Evolutionary conservation across 1,140 invertebrate species (phyloP).

Genomic region (Listronotus bonariensis): DNA sequence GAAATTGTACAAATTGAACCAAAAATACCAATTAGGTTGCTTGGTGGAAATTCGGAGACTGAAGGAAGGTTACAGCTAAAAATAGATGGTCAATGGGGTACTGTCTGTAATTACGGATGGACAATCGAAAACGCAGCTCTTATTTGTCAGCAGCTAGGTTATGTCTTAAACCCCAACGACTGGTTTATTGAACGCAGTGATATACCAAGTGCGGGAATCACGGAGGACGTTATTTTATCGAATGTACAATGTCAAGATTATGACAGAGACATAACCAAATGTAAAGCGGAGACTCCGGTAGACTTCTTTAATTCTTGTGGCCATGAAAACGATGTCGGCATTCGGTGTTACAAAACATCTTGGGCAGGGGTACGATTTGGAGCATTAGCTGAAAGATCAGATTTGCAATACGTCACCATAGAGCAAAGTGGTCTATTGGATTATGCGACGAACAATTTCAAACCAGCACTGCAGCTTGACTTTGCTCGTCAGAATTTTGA

Average conservation of each 20-base stretch:
- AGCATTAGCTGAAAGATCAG: constrained; percentile 81
- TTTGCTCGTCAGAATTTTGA: constrained; percentile 91
- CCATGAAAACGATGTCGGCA: constrained; percentile 85
- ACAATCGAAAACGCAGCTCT: constrained; percentile 88
- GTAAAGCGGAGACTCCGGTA: constrained; percentile 72
- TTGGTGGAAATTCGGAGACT: constrained; percentile 72
- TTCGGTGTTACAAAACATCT: constrained; percentile 85
- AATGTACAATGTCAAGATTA: constrained; percentile 90
- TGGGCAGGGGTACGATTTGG: constrained; percentile 93
- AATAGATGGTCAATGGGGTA: constrained; percentile 89
- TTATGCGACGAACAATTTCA: constrained; percentile 87
- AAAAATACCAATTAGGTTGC: constrained; percentile 70
- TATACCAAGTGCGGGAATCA: constrained; percentile 76
- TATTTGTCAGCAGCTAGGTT: constrained; percentile 93
- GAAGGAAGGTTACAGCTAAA: constrained; percentile 83
- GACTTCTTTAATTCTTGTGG: constrained; percentile 90
- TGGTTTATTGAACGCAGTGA: constrained; percentile 83
- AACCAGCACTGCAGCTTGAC: constrained; percentile 94
- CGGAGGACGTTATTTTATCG: constrained; percentile 77
- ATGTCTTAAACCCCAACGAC: constrained; percentile 89
- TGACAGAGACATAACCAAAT: constrained; percentile 90
- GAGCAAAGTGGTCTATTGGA: constrained; percentile 94
- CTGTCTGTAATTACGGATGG: constrained; percentile 97
- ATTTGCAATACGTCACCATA: constrained; percentile 86
- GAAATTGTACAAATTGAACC: constrained; percentile 60